Evolutionary conservation across 1,140 invertebrate species (phyloP), one percentile per base, ranked within the genome.

Genomic region (Neodiprion pinetum): DNA sequence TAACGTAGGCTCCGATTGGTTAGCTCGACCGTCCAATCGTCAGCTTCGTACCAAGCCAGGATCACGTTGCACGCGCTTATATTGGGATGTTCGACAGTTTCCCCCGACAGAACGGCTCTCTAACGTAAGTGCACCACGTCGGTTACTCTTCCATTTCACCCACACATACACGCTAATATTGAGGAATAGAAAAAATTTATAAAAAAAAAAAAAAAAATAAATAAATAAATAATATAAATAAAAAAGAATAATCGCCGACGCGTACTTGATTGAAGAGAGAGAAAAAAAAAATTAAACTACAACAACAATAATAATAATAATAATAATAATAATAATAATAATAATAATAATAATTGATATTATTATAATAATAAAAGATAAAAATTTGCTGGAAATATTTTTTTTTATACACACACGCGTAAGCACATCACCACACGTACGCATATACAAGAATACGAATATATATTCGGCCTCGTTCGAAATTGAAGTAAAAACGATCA

Each of bases 31-130:
- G 75, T 67, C 90, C 90, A 92, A 92, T 91, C 77, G 68, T 4
- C 9, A 40, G 70, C 74, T 80, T 80, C 85, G 84, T 90, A 87
- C 87, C 83, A 90, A 78, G 83, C 84, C 88, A 90, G 92, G 92
- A 94, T 95, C 94, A 93, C 93, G 91, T 95, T 95, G 93, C 94
- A 91, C 88, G 91, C 92, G 94, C 95, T 95, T 95, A 95, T 95
- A 95, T 93, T 91, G 90, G 91, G 90, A 89, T 88, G 84, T 88
- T 85, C 88, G 85, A 90, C 89, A 90, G 89, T 90, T 90, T 89
- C 88, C 90, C 91, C 91, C 92, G 92, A 94, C 95, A 96, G 94
- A 96, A 95, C 94, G 94, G 94, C 94, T 96, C 94, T 94, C 93
- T 93, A 95, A 95, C 94, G 93, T 94, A 94, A 94, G 93, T 94